These are phyloP conservation scores for Cynopterus sphinx DNA, from an alignment of 2,797 vertebrate genomes.

Conservation along the genomic window DNA sequence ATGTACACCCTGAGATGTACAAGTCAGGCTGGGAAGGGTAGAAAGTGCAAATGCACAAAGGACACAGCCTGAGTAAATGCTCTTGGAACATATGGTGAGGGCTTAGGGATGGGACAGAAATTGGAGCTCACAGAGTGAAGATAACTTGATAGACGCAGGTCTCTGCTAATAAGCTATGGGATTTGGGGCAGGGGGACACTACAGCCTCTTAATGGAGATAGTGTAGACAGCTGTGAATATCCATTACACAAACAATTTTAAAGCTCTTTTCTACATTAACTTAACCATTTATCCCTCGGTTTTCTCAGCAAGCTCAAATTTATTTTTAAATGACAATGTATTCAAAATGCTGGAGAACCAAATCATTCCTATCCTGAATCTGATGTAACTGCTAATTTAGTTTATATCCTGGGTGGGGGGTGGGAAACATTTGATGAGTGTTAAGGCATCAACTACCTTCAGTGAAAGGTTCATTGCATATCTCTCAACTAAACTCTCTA, in stretches of 20 bases:
- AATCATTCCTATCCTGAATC: background rate
- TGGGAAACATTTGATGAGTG: background rate
- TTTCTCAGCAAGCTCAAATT: background rate
- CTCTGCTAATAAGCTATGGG: background rate
- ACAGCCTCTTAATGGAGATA: background rate
- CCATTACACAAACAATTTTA: background rate
- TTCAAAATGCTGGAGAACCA: background rate
- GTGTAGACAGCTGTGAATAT: background rate
- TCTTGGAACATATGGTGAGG: background rate
- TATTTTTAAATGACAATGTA: background rate
- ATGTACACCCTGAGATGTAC: background rate
- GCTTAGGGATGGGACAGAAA: background rate
- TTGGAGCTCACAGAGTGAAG: background rate
- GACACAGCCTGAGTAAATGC: background rate
- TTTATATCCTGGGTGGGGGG: background rate
- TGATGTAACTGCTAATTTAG: background rate
- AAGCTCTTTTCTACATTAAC: background rate
- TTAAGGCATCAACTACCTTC: background rate
- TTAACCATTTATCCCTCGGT: background rate
- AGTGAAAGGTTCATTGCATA: background rate
- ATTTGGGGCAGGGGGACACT: fast-evolving
- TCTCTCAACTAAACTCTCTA: background rate
- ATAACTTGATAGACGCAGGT: background rate
- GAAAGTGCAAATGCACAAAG: background rate
- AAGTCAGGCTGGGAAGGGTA: background rate